Evolutionary conservation across 2,113 vertebrate genomes (phyloP).

Genomic region (Tenebrosternarchus preto): DNA sequence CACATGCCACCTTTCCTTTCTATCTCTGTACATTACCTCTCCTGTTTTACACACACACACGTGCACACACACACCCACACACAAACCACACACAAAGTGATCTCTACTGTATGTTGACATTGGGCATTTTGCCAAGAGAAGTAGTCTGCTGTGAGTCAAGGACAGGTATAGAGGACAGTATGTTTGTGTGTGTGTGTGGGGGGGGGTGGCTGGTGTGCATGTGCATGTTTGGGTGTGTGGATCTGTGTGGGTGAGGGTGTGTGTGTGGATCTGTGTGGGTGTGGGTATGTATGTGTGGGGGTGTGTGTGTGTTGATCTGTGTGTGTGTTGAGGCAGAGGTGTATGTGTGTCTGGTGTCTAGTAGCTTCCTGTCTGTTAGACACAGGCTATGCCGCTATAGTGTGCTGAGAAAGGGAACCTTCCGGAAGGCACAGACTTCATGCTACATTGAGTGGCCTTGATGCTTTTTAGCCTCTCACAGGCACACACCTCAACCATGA

Average conservation of each 20-base stretch:
- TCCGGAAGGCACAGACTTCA: conserved; percentile 43
- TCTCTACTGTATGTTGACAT: conserved; percentile 62
- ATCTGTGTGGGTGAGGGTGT: neutral
- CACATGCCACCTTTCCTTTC: neutral
- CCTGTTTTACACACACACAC: neutral
- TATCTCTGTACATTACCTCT: neutral
- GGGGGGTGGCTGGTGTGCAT: conserved; percentile 56
- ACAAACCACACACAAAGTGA: conserved; percentile 36
- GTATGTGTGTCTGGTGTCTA: conserved; percentile 24
- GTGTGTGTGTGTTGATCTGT: neutral
- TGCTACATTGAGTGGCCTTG: conserved; percentile 47
- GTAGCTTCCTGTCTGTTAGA: conserved; percentile 34
- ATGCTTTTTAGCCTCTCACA: conserved; percentile 48
- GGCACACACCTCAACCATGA: conserved; percentile 46
- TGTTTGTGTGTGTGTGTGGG: conserved; percentile 71
- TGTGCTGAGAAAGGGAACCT: conserved; percentile 29
- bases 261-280: conserved; percentile 63
- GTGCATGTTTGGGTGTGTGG: neutral
- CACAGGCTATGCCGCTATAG: conserved; percentile 20
- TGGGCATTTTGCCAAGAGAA: conserved; percentile 76
- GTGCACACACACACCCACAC: conserved; percentile 21
- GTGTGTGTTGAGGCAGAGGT: neutral
- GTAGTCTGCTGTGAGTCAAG: conserved; percentile 80
- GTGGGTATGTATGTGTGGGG: neutral
- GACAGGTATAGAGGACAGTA: conserved; percentile 75